Evolutionary conservation across 2,113 vertebrate species (phyloP).

Genomic region (Oreochromis niloticus): DNA sequence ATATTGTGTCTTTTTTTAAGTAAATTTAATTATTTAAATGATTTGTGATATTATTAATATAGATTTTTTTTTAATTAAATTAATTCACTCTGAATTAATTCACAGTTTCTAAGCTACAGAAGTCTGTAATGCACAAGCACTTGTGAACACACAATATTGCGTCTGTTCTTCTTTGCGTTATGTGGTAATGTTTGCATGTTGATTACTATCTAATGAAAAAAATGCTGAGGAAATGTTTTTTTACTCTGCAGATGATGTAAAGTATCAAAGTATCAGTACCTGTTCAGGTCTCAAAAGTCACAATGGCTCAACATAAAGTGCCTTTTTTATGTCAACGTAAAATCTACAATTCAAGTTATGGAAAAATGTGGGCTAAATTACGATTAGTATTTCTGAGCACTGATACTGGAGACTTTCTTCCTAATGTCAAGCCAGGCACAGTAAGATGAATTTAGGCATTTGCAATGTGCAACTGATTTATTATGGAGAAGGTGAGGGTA

Average conservation of each 20-base stretch:
- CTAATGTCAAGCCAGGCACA: conserved; percentile 41
- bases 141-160: conserved; percentile 47
- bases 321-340: neutral
- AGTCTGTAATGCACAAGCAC: conserved; percentile 41
- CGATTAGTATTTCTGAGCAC: conserved; percentile 49
- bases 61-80: conserved; percentile 6
- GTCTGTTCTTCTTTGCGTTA: neutral
- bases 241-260: neutral
- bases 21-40: neutral
- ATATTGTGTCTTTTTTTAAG: neutral
- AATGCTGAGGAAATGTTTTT: neutral
- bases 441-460: conserved; percentile 60
- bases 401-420: conserved; percentile 23
- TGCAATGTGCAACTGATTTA: conserved; percentile 74
- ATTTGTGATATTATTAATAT: neutral
- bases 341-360: neutral
- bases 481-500: conserved; percentile 62
- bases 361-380: neutral
- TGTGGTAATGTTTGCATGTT: neutral
- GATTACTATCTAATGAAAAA: neutral
- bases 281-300: neutral
- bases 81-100: conserved; percentile 39
- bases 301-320: neutral
- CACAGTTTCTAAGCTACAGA: conserved; percentile 40
- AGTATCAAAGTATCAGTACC: neutral